Evolutionary conservation across 2,113 vertebrate genomes (phyloP).

Genomic region (Periophthalmus modestus): DNA sequence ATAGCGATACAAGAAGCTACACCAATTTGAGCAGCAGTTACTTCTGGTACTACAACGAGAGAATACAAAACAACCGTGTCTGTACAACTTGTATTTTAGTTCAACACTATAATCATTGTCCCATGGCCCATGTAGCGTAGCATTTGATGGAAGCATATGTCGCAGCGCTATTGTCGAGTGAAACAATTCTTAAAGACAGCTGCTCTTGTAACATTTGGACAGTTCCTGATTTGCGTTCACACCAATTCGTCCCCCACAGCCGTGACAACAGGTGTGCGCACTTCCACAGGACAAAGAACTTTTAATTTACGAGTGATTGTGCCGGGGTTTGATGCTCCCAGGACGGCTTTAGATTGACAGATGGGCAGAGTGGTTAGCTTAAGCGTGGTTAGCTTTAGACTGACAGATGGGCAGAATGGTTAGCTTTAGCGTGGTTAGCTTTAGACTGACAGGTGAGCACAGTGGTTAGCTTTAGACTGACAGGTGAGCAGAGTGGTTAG

Average conservation of each 20-base stretch:
- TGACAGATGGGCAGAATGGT: neutral
- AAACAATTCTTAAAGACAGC: neutral
- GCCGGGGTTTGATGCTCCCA: slow-evolving; percentile 4
- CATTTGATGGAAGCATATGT: neutral
- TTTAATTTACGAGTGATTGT: slow-evolving; percentile 8
- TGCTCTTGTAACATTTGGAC: slow-evolving; percentile 2
- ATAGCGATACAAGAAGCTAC: too few relatives aligned
- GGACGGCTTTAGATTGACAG: neutral
- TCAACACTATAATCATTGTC: neutral
- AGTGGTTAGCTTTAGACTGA: too few relatives aligned
- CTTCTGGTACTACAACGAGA: neutral
- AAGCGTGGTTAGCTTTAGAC: neutral
- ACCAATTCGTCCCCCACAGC: neutral
- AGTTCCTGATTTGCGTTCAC: neutral
- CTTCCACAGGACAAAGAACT: slow-evolving; percentile 10
- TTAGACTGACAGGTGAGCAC: too few relatives aligned
- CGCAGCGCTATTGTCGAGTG: neutral
- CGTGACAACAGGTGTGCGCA: neutral
- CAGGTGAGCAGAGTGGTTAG: too few relatives aligned
- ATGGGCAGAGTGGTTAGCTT: neutral
- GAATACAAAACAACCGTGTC: neutral
- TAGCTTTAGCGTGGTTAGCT: too few relatives aligned
- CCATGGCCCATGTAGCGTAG: neutral
- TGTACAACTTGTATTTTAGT: neutral
- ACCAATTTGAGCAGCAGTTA: neutral